phyloP scores from a whole-genome alignment of 2,888 invertebrate genomes.

The Deilephila porcellus region DNA sequence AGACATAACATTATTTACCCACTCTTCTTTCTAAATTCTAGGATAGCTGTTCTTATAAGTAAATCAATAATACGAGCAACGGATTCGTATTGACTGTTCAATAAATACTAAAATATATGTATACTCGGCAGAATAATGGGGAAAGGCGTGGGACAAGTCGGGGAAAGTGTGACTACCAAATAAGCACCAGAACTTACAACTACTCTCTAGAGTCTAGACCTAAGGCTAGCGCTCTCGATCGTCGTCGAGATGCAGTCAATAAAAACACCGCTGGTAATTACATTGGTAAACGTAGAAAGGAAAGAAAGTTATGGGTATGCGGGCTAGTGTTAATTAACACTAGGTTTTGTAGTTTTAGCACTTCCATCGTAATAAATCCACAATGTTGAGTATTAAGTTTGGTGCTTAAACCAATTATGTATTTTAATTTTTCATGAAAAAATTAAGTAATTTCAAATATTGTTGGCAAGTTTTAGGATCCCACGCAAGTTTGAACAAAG shows the following conservation, averaged over 20 bases:
- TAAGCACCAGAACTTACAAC: slow-evolving; percentile 1
- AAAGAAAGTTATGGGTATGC: neutral
- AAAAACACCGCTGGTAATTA: slow-evolving; percentile 9
- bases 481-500: too few species aligned
- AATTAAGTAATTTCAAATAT: too few species aligned
- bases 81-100: neutral
- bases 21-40: too few species aligned
- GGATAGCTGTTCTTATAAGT: too few species aligned
- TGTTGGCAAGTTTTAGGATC: too few species aligned
- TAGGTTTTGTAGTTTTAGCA: neutral
- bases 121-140: neutral
- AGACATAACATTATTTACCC: too few species aligned
- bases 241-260: slow-evolving; percentile 4
- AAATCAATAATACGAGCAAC: neutral
- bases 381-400: neutral
- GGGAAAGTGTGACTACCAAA: slow-evolving; percentile 9
- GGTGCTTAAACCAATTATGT: neutral
- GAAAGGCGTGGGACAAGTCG: neutral
- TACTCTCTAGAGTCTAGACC: slow-evolving; percentile 8
- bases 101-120: neutral
- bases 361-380: neutral
- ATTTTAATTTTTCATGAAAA: too few species aligned
- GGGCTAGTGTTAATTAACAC: neutral
- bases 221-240: slow-evolving; percentile 12
- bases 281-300: neutral